phyloP scores from a whole-genome alignment of 2,113 vertebrate species.

The Lepidothrix coronata region DNA sequence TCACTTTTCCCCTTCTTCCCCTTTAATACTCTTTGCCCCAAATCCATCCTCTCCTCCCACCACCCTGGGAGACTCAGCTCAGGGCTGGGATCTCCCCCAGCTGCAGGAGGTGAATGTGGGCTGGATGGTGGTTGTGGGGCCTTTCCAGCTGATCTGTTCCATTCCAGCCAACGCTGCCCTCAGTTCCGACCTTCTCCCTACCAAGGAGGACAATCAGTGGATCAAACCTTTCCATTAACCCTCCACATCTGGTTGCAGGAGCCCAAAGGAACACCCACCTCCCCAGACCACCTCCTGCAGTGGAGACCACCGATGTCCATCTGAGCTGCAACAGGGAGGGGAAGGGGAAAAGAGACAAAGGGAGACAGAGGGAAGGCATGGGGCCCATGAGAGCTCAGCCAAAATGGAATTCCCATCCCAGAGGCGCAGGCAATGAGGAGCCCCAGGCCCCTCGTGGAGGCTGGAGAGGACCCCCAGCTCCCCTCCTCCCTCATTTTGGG shows the following conservation, averaged over 20 bases:
- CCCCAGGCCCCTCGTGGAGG: background rate
- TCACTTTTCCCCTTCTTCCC: background rate
- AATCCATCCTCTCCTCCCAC: background rate
- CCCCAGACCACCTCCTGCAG: rapidly evolving
- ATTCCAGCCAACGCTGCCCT: background rate
- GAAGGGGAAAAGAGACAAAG: background rate
- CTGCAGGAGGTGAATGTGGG: background rate
- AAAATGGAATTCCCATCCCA: rapidly evolving
- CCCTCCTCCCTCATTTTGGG: too few species aligned
- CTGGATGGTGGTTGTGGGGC: background rate
- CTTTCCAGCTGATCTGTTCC: background rate
- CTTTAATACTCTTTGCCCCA: background rate
- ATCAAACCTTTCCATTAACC: background rate
- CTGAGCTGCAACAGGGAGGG: background rate
- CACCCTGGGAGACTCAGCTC: background rate
- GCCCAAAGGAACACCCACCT: background rate
- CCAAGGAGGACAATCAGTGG: background rate
- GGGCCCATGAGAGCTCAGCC: background rate
- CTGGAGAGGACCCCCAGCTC: background rate
- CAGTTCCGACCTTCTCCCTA: background rate
- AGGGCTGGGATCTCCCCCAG: background rate
- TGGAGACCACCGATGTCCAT: rapidly evolving
- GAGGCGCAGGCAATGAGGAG: background rate
- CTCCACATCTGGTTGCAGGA: background rate
- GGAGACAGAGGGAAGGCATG: background rate